phyloP scores from a whole-genome alignment of 2,113 vertebrate species.

The Tetrao urogallus region DNA sequence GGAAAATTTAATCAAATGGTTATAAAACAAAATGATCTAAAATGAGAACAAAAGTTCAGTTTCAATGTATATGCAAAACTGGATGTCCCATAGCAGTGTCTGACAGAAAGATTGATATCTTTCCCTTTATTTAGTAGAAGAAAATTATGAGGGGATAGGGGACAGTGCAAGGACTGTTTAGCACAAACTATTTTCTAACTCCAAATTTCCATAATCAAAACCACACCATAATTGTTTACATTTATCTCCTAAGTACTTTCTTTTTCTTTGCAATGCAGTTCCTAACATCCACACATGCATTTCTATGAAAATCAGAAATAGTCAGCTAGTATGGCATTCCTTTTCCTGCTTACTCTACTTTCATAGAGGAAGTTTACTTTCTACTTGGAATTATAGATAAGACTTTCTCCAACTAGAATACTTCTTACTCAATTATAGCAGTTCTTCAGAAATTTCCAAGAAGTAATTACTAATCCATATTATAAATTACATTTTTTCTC shows the following conservation, averaged over 20 bases:
- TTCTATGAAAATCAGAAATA: not conserved
- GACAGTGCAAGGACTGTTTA: not conserved
- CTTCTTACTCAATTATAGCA: not conserved
- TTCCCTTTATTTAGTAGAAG: not conserved
- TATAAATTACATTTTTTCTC: not conserved
- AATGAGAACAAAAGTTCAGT: not conserved
- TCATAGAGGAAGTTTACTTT: too few relatives aligned
- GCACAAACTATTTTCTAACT: not conserved
- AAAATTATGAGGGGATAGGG: fast-evolving
- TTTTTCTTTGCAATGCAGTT: not conserved
- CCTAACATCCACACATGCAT: not conserved
- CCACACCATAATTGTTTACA: not conserved
- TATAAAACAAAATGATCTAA: not conserved
- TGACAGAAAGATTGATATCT: not conserved
- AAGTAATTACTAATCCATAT: not conserved
- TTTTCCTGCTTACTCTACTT: not conserved
- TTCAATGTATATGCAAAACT: not conserved
- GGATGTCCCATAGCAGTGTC: not conserved
- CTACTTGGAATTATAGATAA: not conserved
- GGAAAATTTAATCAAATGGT: not conserved
- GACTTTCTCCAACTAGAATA: not conserved
- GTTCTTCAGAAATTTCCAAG: not conserved
- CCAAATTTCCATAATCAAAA: not conserved
- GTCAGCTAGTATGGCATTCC: not conserved
- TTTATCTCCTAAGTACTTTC: not conserved